phyloP scores from a whole-genome alignment of 2,888 invertebrate species.

The Lobophora halterata region DNA sequence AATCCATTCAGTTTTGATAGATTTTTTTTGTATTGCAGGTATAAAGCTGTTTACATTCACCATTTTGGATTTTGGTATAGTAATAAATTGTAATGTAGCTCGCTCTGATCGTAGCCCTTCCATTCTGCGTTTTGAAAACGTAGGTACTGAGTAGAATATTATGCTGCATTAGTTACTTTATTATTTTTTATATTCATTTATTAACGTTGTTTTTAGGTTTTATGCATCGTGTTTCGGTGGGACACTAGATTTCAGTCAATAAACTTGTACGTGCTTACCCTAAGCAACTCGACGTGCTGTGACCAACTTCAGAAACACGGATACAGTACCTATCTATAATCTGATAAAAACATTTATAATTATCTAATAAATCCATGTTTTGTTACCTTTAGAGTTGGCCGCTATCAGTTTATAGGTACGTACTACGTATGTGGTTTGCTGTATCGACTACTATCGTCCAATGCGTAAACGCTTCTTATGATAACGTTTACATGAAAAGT shows the following conservation, averaged over 20 bases:
- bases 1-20: too few species aligned
- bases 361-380: conserved; percentile 75
- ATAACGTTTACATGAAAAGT: conserved; percentile 40
- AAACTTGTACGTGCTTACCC: conserved; percentile 10
- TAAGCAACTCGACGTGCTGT: conserved; percentile 23
- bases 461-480: conserved; percentile 47
- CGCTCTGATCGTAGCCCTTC: too few species aligned
- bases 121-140: too few species aligned
- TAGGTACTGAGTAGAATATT: too few species aligned
- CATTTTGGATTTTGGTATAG: too few species aligned
- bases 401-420: conserved; percentile 70
- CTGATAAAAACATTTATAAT: conserved; percentile 69
- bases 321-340: conserved; percentile 58
- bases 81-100: too few species aligned
- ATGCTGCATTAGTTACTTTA: too few species aligned
- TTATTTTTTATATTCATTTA: neutral
- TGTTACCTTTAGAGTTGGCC: conserved; percentile 67
- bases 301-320: conserved; percentile 41
- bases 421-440: conserved; percentile 58
- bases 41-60: too few species aligned
- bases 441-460: conserved; percentile 57
- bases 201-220: neutral
- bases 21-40: too few species aligned
- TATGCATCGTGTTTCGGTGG: neutral
- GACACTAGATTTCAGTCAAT: conserved; percentile 5